Conservation (phyloP, 1,140 invertebrate species). For the Camponotus floridanus region DNA sequence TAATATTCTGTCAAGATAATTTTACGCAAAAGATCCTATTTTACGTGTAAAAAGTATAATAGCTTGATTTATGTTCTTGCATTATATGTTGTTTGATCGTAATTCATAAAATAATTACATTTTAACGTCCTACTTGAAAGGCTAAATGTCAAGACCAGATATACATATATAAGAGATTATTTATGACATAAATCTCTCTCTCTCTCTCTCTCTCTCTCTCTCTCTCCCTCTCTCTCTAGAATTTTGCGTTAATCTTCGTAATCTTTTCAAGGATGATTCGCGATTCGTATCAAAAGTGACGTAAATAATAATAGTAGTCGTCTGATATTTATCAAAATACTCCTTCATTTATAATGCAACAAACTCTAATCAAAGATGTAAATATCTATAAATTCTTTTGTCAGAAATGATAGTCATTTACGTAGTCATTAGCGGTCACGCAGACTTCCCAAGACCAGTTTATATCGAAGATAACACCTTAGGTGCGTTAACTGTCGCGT, state of each 20-base stretch:
- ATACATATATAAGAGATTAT: constrained; percentile 1
- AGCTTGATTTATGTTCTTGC: constrained; percentile 12
- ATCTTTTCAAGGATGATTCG: neutral
- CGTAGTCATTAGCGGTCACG: neutral
- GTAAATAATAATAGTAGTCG: constrained; percentile 25
- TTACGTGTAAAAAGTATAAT: constrained; percentile 13
- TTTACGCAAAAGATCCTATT: constrained; percentile 21
- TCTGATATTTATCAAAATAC: neutral
- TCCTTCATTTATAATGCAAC: neutral
- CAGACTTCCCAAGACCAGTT: constrained; percentile 32
- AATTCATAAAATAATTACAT: constrained; percentile 39
- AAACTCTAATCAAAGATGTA: neutral
- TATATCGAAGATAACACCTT: constrained; percentile 10
- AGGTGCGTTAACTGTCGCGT: constrained; percentile 8
- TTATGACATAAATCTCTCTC: neutral
- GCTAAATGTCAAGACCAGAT: constrained; percentile 21
- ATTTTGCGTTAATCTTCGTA: neutral
- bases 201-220: too few species aligned
- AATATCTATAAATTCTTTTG: neutral
- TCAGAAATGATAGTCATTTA: constrained; percentile 5
- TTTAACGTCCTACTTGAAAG: constrained; percentile 14
- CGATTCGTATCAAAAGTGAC: constrained; percentile 3
- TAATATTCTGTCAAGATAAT: neutral
- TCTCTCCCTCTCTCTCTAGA: too few species aligned
- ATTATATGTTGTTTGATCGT: constrained; percentile 16